Evolutionary conservation across 2,113 vertebrate species (phyloP), one percentile per base, ranked within the genome.

Genomic region (Eulemur rufifrons): DNA sequence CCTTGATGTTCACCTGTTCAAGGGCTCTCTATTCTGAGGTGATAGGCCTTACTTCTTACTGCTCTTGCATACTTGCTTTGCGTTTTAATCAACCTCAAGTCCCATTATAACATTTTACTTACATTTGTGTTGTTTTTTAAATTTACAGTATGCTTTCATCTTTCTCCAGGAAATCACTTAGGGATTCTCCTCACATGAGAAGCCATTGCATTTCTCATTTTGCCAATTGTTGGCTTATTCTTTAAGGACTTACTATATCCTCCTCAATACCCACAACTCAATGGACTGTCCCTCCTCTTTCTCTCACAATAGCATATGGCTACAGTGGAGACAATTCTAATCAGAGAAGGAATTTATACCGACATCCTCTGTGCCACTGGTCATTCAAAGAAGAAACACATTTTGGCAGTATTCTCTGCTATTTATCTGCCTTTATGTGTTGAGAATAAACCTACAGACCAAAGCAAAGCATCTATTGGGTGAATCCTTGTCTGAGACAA

Each of bases 381-480:
- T 87, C 59, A 47, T 68, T 81, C 88, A 71, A 86, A 82, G 34
- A 88, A 64, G 39, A 45, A 69, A 29, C 29, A 50, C 25, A 45
- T 77, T 66, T 92, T 85, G 56, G 61, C 34, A 63, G 34, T 32
- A n/a, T 61, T 86, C 32, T 82, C 13, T 81, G 32, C 12, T 91
- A 20, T 93, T 94, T 52, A 61, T 95, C 85, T 87, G 50, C 39
- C 59, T 96, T 76, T 47, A 32, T 50, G 39, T 56, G 8, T 84
- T 73, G 68, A 89, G 52, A 88, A 61, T 90, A 94, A 86, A 63
- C 69, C 61, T 64, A 74, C 73, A 82, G 74, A 95, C 37, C 29
- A 94, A 94, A 63, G 37, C 12, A 61, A 61, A 73, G 15, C 27
- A 59, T 86, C 76, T 83, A 47, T 76, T 82, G 94, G 47, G 81